These are phyloP conservation scores for Sturmia bella DNA, from an alignment of 2,888 invertebrate species.

Conservation along the genomic window DNA sequence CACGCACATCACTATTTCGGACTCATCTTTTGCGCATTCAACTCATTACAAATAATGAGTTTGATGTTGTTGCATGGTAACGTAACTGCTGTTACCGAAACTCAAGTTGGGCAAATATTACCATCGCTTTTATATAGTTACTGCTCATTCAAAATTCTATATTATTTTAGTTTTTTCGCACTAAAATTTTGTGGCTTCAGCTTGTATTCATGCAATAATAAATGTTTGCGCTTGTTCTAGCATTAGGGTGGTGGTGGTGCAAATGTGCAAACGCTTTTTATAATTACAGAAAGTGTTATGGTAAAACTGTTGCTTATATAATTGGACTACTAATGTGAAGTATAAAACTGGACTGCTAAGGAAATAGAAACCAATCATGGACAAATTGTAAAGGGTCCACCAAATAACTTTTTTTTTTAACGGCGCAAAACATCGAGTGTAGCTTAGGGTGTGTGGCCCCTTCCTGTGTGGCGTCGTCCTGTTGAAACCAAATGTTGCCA, in stretches of 20 bases:
- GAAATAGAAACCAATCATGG: no score
- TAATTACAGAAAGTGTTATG: background rate
- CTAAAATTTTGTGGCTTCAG: slow-evolving; percentile 59
- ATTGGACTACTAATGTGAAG: no score
- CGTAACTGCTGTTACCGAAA: slow-evolving; percentile 27
- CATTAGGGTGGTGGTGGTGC: slow-evolving; percentile 17
- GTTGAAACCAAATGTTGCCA: no score
- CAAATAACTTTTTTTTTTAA: no score
- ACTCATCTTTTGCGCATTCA: background rate
- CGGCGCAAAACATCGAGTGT: no score
- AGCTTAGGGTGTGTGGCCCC: no score
- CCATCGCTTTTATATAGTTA: slow-evolving; percentile 47
- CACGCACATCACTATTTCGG: slow-evolving; percentile 16
- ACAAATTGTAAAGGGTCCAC: no score
- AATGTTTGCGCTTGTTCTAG: slow-evolving; percentile 22
- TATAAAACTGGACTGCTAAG: no score
- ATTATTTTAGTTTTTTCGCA: slow-evolving; percentile 32
- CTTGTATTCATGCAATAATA: slow-evolving; percentile 48
- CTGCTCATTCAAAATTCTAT: slow-evolving; percentile 39
- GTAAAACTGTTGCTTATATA: background rate
- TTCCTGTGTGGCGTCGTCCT: no score
- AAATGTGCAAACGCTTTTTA: background rate
- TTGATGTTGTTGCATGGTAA: background rate
- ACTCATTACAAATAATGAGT: background rate
- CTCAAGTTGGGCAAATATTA: slow-evolving; percentile 36